Percentiles rank a stretch among this genome's conserved stretches.
Evolutionary conservation across 2,888 invertebrate species (phyloP).

Genomic region (Nymphalis polychloros): DNA sequence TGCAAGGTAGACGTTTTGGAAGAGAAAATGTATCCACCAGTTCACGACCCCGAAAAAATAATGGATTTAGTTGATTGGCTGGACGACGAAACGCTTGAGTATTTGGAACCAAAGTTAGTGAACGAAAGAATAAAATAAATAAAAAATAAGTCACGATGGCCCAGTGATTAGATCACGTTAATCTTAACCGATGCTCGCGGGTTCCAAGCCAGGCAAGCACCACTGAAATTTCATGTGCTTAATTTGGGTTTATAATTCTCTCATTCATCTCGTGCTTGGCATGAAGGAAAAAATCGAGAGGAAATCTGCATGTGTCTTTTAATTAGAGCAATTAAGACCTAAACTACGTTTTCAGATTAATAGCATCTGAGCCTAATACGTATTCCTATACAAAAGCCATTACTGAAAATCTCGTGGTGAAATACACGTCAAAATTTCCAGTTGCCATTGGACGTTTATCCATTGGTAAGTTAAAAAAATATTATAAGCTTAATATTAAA

Average conservation of each 20-base stretch:
- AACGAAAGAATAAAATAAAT: not conserved
- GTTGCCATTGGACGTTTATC: slow-evolving; percentile 94
- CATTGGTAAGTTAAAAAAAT: slow-evolving; percentile 84
- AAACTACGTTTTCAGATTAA: slow-evolving; percentile 70
- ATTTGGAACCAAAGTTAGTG: slow-evolving; percentile 85
- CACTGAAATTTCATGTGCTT: no score
- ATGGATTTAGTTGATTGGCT: slow-evolving; percentile 86
- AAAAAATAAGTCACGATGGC: no score
- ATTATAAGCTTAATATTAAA: no score
- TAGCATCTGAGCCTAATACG: slow-evolving; percentile 93
- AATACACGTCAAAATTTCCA: slow-evolving; percentile 87
- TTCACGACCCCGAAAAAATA: slow-evolving; percentile 83
- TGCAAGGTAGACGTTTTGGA: slow-evolving; percentile 90
- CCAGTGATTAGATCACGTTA: no score
- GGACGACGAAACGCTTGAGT: slow-evolving; percentile 83
- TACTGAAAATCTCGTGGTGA: slow-evolving; percentile 91
- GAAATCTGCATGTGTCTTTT: no score
- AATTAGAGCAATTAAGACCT: no score
- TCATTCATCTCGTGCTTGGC: no score
- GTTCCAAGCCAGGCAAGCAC: no score
- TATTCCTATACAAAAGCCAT: slow-evolving; percentile 97
- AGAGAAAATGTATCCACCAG: slow-evolving; percentile 90
- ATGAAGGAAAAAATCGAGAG: no score
- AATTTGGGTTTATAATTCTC: no score
- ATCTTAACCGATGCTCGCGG: no score